These are phyloP conservation scores for Tachysurus fulvidraco DNA, from an alignment of 2,113 vertebrate species.

Conservation along the genomic window DNA sequence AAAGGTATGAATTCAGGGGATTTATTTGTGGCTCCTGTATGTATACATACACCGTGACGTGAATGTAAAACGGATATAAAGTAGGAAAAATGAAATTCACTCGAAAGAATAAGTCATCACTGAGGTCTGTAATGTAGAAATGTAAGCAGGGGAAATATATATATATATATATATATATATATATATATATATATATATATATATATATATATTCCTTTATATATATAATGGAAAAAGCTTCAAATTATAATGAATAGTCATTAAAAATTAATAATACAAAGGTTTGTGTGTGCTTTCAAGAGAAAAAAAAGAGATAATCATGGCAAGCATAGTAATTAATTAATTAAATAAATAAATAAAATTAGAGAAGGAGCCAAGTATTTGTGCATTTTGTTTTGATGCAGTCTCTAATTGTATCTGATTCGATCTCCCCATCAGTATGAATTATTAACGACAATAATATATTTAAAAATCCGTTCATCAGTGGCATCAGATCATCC, in stretches of 20 bases:
- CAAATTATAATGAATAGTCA: neutral
- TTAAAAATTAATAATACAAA: neutral
- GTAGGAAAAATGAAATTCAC: neutral
- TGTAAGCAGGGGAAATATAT: neutral
- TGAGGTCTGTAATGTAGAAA: neutral
- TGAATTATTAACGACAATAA: neutral
- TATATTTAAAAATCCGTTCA: neutral
- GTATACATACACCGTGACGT: neutral
- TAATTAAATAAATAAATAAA: neutral
- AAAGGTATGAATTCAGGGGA: neutral
- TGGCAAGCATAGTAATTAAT: neutral
- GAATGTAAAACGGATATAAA: neutral
- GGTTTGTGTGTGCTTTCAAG: neutral
- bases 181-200: too few species aligned
- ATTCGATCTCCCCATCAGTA: neutral
- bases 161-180: too few species aligned
- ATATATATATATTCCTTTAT: too few species aligned
- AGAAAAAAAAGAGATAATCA: neutral
- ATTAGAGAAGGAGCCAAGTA: neutral
- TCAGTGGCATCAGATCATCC: neutral
- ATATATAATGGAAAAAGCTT: neutral
- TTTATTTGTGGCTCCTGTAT: neutral
- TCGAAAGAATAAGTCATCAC: neutral
- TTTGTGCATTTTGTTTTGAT: neutral
- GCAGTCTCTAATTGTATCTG: neutral